Base-by-base conservation (phyloP, 2,888 invertebrate genomes). In the Hirudinaria manillensis region DNA sequence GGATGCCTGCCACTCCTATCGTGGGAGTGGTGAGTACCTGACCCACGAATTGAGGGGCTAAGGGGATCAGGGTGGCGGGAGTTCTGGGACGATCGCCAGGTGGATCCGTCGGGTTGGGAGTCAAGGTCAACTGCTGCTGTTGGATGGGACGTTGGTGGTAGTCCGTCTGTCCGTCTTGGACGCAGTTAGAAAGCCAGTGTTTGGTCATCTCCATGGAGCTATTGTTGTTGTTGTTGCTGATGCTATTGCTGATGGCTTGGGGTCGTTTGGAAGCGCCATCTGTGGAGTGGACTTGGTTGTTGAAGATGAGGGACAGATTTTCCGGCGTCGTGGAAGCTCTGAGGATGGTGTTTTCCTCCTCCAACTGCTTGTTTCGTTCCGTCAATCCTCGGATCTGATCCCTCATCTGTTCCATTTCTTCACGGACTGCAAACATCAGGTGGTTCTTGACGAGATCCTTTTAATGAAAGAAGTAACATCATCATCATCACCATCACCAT, bases 401-500 rank as follows among this genome's bases (percentile, higher is more conserved):
- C 34, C 53, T 72, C 72, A 72, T 24, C 27, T 24, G 21, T 6
- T 27, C 72, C 72, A 72, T 53, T 34, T 72, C 72, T n/a, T 72
- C 72, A 1, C 53, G 45, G 7, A 72, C 72, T 3, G 72, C 72
- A 21, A 53, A 72, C 55, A 72, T 24, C 72, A 72, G 29, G 32
- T 72, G 72, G 32, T 53, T 72, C 34, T 72, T 72, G 16, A 72
- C 27, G 24, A 72, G 34, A n/a, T 72, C 72, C 72, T 72, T 61
- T 1, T 7, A 16, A 16, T 38, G 38, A 38, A 38, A 38, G 3
- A 56, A 24, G 3, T 56, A 7, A 56, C 76, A 53, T 77, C 68
- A 61, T 66, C 32, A 72, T 77, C 75, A 45, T 77, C 75, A 3
- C 77, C 56, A 72, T 76, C 72, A 55, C 77, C 75, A 53, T 76